These are phyloP conservation scores for Spodoptera exigua DNA, from an alignment of 2,888 invertebrate species.

Conservation along the genomic window DNA sequence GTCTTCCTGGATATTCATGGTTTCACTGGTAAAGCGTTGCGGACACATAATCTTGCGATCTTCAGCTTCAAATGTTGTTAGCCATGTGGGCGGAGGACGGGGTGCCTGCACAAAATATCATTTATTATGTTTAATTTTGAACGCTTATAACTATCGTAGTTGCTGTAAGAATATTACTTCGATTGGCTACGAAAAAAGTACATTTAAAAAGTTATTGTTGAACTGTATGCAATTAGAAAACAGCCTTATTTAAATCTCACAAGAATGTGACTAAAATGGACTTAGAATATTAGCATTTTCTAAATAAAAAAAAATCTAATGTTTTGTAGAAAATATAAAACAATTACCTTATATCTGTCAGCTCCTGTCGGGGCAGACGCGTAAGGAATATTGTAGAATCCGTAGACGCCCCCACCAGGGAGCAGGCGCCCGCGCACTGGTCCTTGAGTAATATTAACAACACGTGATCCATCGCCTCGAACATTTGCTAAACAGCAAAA, in stretches of 20 bases:
- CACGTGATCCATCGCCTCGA: constrained; percentile 31
- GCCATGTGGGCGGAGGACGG: constrained; percentile 64
- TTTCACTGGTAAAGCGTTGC: constrained; percentile 36
- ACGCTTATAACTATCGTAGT: too few relatives aligned
- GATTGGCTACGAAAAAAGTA: too few relatives aligned
- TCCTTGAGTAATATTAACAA: constrained; percentile 65
- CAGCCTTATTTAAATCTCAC: too few relatives aligned
- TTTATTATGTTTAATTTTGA: constrained; percentile 31
- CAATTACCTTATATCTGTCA: constrained; percentile 64
- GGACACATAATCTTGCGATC: constrained; percentile 62
- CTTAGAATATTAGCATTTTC: too few relatives aligned
- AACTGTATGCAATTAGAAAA: too few relatives aligned
- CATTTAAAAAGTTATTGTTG: too few relatives aligned
- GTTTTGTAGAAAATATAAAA: too few relatives aligned
- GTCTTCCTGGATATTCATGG: constrained; percentile 64
- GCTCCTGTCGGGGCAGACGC: constrained; percentile 72
- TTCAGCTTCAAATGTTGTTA: constrained; percentile 62
- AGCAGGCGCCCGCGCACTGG: constrained; percentile 65
- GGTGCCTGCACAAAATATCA: constrained; percentile 58
- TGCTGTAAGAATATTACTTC: too few relatives aligned
- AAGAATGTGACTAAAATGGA: too few relatives aligned
- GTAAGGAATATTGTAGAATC: constrained; percentile 73
- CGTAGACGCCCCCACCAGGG: constrained; percentile 56
- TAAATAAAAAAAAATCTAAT: too few relatives aligned
- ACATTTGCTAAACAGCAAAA: constrained; percentile 18